phyloP scores from a whole-genome alignment of 2,113 vertebrate species.

The Phylloscopus trochilus region DNA sequence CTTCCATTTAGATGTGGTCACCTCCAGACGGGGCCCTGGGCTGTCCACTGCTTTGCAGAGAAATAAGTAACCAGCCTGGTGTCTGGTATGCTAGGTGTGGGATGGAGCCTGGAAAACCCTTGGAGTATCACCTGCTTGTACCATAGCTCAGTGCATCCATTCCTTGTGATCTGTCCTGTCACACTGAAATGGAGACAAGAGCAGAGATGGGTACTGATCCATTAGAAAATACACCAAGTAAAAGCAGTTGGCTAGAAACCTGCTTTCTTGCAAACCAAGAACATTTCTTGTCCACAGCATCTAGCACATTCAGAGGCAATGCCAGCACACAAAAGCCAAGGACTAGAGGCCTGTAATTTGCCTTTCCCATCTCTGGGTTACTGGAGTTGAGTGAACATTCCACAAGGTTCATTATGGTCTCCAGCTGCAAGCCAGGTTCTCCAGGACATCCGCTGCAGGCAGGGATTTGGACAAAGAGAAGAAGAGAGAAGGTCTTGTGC shows the following conservation, averaged over 20 bases:
- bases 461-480: not conserved
- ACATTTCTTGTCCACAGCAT: not conserved
- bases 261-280: not conserved
- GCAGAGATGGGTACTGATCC: not conserved
- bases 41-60: not conserved
- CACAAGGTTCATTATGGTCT: not conserved
- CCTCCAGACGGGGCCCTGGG: not conserved
- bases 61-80: not conserved
- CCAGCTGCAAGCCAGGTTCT: not conserved
- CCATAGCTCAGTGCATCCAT: not conserved
- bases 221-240: not conserved
- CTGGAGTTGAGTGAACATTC: not conserved
- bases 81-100: not conserved
- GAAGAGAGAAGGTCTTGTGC: not conserved
- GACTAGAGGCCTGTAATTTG: conserved; percentile 10
- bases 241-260: not conserved
- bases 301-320: not conserved
- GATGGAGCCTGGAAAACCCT: not conserved
- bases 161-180: not conserved
- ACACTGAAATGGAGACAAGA: not conserved
- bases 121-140: not conserved
- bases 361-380: not conserved
- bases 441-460: not conserved
- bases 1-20: not conserved
- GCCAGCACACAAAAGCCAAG: not conserved